phyloP scores from a whole-genome alignment of 2,888 invertebrate species.

The Cryptocheilus praepositus region DNA sequence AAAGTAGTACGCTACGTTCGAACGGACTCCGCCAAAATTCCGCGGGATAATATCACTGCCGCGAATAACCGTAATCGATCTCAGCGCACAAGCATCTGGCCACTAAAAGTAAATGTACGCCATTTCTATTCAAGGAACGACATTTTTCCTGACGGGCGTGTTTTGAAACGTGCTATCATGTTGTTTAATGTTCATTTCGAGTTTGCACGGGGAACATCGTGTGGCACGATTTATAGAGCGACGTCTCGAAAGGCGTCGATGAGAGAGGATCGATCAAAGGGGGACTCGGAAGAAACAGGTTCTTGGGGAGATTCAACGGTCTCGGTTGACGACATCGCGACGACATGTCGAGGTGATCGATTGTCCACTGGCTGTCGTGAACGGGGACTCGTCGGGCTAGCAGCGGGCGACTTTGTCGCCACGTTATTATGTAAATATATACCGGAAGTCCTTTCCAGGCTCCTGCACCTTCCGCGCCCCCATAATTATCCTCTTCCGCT shows the following conservation, averaged over 20 bases:
- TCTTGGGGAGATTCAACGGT: constrained; percentile 30
- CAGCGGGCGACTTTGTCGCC: constrained; percentile 28
- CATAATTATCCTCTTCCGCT: constrained; percentile 36
- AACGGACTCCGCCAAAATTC: no score
- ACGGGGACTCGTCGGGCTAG: constrained; percentile 8
- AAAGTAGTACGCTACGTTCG: no score
- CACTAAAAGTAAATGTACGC: no score
- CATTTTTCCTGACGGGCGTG: no score
- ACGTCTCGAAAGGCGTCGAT: constrained; percentile 12
- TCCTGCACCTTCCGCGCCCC: constrained; percentile 24
- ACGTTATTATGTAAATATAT: constrained; percentile 59
- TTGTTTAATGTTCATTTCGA: neutral
- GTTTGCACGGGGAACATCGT: neutral
- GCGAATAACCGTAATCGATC: no score
- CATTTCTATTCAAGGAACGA: no score
- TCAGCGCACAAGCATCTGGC: no score
- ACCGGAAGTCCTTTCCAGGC: constrained; percentile 56
- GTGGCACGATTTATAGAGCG: constrained; percentile 24
- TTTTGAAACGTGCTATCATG: no score
- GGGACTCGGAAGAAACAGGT: constrained; percentile 37
- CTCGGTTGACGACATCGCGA: constrained; percentile 47
- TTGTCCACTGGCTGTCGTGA: constrained; percentile 39
- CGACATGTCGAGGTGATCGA: constrained; percentile 57
- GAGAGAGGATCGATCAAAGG: constrained; percentile 29
- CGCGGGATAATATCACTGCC: no score